Evolutionary conservation across 2,113 vertebrate genomes (phyloP), one percentile per base, ranked within the genome.

Genomic region (Takifugu bimaculatus): DNA sequence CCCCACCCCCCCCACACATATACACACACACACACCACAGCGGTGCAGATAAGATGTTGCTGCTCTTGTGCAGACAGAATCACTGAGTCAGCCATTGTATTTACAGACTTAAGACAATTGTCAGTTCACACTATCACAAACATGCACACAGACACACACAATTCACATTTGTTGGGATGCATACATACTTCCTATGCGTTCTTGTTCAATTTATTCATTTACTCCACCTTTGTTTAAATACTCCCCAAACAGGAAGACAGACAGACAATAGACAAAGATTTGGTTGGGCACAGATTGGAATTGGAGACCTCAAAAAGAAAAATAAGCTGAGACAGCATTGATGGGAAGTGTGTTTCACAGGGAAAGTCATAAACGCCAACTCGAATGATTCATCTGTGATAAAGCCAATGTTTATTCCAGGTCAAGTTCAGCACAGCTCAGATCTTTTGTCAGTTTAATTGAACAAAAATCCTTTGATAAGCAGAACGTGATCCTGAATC

Each of bases 21-120:
- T 45, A 56, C 63, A 65, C 42, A 57, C 64, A 57, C 35, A 60
- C 72, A 81, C 86, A 66, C 90, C 88, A 89, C 80, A 79, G 78
- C 56, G 42, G 66, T 83, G 78, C 62, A 87, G 88, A 91, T 91
- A 90, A 92, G 89, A 87, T 88, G 80, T 73, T 69, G 77, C 90
- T 86, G 75, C 80, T 73, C 71, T 78, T 68, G 67, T 88, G 75
- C 64, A 86, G 90, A 86, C 70, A 88, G 79, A 87, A 83, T 74
- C 78, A 74, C 86, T 87, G 80, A 92, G 73, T 92, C 86, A 92
- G 84, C 86, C 65, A 1, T 74, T 82, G 79, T 71, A 87, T 86
- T 84, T 75, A 80, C 70, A 74, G 59, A 78, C 63, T 84, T 88
- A 88, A 88, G 80, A 88, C 77, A 75, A 72, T 79, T 75, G 70